Base-by-base conservation (phyloP, 2,888 invertebrate genomes). In the Lamproptera curius region DNA sequence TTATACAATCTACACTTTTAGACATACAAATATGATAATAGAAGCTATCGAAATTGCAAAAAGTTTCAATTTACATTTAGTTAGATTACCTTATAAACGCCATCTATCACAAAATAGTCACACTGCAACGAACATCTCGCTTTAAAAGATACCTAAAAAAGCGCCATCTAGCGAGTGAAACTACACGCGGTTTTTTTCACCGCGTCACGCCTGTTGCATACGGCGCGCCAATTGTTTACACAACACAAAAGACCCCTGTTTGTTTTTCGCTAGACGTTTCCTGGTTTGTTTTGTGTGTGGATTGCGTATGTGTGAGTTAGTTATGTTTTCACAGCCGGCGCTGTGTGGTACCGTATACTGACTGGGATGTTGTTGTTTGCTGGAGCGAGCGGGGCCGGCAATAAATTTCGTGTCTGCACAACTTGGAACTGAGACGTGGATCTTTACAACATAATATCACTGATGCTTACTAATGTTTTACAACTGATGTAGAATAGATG, bases 211-310 rank as follows among this genome's bases (percentile, higher is more conserved):
- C 84, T 86, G 86, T 86, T 85, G 86, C 87, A 81, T 82, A 78
- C 80, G 73, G 67, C 71, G 70, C 70, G 76, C 68, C 79, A 72
- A 85, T 87, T 87, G 87, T 87, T 87, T 86, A 87, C 84, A 81
- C 82, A 86, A 83, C 70, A 85, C 84, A 87, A 87, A 84, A 86
- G 86, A 83, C 86, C 87, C 86, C 76, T 87, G 87, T 87, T 87
- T 87, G 86, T 85, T 87, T 86, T 87, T 84, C 84, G 85, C 87
- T 87, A 87, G 86, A 86, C 87, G 84, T 87, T 87, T 87, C 86
- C 87, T 87, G 87, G 87, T 86, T 84, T 85, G 81, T 86, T 86
- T 84, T 84, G 84, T 85, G 79, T 84, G 82, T 74, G 52, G 51
- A 42, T 28, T 31, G 41, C 31, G 41, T 31, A 33, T 42, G 33